Evolutionary conservation across 1,140 invertebrate species (phyloP), one percentile per base, ranked within the genome.

Genomic region (Eulimnadia texana): DNA sequence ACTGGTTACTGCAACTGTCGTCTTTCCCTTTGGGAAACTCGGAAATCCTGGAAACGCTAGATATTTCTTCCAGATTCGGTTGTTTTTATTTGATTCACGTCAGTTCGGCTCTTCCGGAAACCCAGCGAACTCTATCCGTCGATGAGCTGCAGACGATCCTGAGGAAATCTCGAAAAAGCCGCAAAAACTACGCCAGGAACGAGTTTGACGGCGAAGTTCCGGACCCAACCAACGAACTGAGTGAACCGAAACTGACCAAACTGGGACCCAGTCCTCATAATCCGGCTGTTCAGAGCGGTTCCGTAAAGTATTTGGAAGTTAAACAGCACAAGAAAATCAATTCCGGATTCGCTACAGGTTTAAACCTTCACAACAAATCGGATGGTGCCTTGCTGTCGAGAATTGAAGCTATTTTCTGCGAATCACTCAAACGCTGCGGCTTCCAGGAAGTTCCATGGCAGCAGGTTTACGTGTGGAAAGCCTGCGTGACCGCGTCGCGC

Each of bases 51-150:
- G 33, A 58, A 1, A 24, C 20, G 13, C 28, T 58, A 11, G 25
- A 58, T 10, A 58, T 58, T 58, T 28, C 56, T n/a, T 23, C 56
- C 27, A 19, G 56, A n/a, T 28, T 27, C 11, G 56, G 56, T 16
- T 13, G 20, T 13, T 58, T 58, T 29, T 58, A 58, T 20, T 13
- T 58, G 9, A 10, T 58, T 19, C 20, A 58, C 20, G 56, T 28
- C 9, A 19, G n/a, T 22, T 10, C 56, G 11, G 23, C 23, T 29
- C 56, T 58, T 1, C 56, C 56, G 19, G 56, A 58, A 20, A 58
- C 56, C 9, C 20, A 25, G 1, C 6, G 25, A 20, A 24, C 56
- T 1, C 27, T 58, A 1, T 58, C 56, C 19, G n/a, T 58, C 20
- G 20, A 11, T 11, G 56, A 58, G 3, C 6, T 58, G 6, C 13